Base-by-base conservation (phyloP, 2,888 invertebrate species). In the Reticulitermes lucifugus region DNA sequence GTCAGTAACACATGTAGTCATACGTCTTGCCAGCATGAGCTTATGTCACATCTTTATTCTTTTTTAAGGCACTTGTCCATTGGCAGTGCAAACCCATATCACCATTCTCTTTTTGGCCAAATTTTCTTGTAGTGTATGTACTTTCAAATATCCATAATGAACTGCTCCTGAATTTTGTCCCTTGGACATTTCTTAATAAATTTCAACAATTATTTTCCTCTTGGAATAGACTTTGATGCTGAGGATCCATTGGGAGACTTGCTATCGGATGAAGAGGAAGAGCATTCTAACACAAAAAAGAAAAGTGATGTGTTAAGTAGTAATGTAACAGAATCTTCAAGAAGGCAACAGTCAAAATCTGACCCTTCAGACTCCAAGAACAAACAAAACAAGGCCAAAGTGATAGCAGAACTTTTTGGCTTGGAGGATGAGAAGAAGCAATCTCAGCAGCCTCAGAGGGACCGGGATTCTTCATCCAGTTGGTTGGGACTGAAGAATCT, bases 191-290 rank as follows among this genome's bases (percentile, higher is more conserved):
- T 21, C 35, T 77, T 77, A 59, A 35, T 35, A 35, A 35, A 60
- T 22, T 51, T 9, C 4, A 51, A 59, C 29, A 81, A 59, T 60
- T 59, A 35, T 25, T 21, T 82, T 51, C 5, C 12, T 75, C 41
- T 77, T 81, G 46, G 3, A 21, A 14, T 29, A 84, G 84, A 71
- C 59, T 84, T 82, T 83, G 93, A 93, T 89, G 89, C 93, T 55
- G 94, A 95, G 82, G 94, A 95, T 90, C 94, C 94, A 21, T 90
- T 94, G 86, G 95, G 93, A 55, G 94, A 94, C 88, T 92, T 94
- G 88, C 90, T 95, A 79, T 95, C 94, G 88, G 95, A 95, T 89
- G 94, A 80, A 71, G 81, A 84, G 35, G 51, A 46, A 1, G 9
- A 7, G 5, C 21, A n/a, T 43, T 51, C 55, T n/a, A 73, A 43